phyloP scores from a whole-genome alignment of 1,140 invertebrate species.

The Dysdera silvatica region DNA sequence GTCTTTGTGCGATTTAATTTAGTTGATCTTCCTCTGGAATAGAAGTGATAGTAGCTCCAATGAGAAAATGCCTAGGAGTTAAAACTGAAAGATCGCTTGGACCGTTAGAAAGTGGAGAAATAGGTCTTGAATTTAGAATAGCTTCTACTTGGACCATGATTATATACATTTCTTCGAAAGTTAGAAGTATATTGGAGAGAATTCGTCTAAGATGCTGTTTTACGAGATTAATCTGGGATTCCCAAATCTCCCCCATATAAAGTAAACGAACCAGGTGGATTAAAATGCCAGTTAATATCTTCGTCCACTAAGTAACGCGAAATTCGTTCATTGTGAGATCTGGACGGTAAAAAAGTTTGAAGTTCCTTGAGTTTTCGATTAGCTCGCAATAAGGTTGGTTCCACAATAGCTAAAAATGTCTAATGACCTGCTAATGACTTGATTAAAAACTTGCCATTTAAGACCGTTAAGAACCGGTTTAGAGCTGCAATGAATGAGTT shows the following conservation, averaged over 20 bases:
- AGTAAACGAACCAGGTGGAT: conserved; percentile 42
- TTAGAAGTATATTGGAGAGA: conserved; percentile 7
- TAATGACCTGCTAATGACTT: conserved; percentile 32
- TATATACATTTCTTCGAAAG: conserved; percentile 36
- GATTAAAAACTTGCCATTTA: too few relatives aligned
- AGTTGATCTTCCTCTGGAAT: neutral
- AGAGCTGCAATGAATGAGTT: conserved; percentile 34
- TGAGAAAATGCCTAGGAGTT: conserved; percentile 36
- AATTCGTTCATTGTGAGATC: too few relatives aligned
- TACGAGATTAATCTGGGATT: conserved; percentile 25
- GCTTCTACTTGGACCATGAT: conserved; percentile 39
- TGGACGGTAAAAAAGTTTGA: neutral
- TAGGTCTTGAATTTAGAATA: conserved; percentile 37
- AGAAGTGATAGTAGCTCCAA: conserved; percentile 2
- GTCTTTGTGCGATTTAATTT: neutral
- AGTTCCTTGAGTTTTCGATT: conserved; percentile 3
- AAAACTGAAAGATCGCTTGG: conserved; percentile 36
- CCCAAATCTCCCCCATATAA: conserved; percentile 38
- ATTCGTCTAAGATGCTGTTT: conserved; percentile 31
- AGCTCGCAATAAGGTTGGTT: conserved; percentile 37
- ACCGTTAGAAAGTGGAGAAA: conserved; percentile 35
- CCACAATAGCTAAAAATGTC: conserved; percentile 38
- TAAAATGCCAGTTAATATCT: conserved; percentile 38
- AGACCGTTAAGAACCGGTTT: conserved; percentile 33
- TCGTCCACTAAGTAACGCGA: neutral